These are phyloP conservation scores for Octodonta nipae DNA, from an alignment of 2,888 invertebrate species.

Conservation along the genomic window DNA sequence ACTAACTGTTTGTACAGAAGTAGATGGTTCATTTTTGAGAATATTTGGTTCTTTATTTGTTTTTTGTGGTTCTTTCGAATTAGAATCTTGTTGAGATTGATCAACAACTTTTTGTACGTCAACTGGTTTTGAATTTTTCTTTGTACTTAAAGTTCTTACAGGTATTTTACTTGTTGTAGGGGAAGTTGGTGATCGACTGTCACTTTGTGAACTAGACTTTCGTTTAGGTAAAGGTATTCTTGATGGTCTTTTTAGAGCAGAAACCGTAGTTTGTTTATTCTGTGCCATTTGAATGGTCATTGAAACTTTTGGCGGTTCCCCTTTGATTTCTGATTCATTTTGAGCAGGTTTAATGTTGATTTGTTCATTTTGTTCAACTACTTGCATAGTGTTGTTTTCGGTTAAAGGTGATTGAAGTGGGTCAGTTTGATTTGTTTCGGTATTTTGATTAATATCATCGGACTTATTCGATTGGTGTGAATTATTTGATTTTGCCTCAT, in stretches of 20 bases:
- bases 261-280: conserved; percentile 23
- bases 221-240: conserved; percentile 31
- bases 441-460: background rate
- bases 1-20: too few relatives aligned
- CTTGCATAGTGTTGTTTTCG: too few relatives aligned
- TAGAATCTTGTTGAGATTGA: too few relatives aligned
- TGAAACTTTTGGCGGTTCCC: conserved; percentile 19
- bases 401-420: too few relatives aligned
- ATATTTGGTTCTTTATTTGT: too few relatives aligned
- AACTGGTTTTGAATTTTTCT: conserved; percentile 3
- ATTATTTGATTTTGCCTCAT: background rate
- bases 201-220: conserved; percentile 23
- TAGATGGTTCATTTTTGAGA: too few relatives aligned
- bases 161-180: conserved; percentile 26
- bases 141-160: conserved; percentile 14
- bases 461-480: background rate
- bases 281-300: conserved; percentile 28
- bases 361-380: background rate
- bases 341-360: background rate
- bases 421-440: too few relatives aligned
- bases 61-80: too few relatives aligned
- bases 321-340: background rate
- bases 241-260: conserved; percentile 24
- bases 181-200: conserved; percentile 20
- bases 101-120: conserved; percentile 2